phyloP scores from a whole-genome alignment of 2,113 vertebrate species.

The Anhinga anhinga region DNA sequence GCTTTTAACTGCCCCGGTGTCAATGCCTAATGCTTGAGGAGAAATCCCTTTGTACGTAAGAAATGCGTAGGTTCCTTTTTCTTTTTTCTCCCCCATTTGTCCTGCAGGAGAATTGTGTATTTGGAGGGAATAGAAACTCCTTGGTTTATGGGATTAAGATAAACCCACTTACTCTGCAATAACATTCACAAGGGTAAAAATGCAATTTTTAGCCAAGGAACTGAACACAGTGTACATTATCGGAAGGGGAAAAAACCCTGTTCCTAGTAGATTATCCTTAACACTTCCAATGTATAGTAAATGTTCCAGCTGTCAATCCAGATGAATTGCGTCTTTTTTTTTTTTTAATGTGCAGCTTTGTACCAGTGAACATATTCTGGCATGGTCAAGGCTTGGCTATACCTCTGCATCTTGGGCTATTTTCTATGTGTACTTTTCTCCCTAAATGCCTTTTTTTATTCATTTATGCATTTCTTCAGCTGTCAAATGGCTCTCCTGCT shows the following conservation, averaged over 20 bases:
- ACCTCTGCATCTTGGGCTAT: background rate
- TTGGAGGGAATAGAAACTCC: background rate
- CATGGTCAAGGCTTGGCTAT: background rate
- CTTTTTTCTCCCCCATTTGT: background rate
- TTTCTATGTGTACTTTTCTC: background rate
- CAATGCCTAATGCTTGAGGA: background rate
- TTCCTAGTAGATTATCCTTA: background rate
- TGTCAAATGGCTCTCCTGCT: constrained; percentile 23
- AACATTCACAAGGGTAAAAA: constrained; percentile 5
- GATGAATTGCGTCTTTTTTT: background rate
- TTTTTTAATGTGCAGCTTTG: background rate
- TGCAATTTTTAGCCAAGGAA: background rate
- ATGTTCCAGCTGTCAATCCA: background rate
- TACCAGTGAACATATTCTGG: background rate
- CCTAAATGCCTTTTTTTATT: background rate
- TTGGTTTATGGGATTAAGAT: constrained; percentile 18
- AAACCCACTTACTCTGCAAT: constrained; percentile 20
- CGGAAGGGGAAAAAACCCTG: background rate
- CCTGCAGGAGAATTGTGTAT: background rate
- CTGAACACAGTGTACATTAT: background rate
- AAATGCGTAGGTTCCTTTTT: background rate
- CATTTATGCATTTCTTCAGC: background rate
- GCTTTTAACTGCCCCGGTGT: background rate
- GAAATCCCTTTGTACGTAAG: background rate
- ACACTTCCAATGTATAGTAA: background rate